Evolutionary conservation across 2,888 invertebrate species (phyloP).

Genomic region (Empis livida): DNA sequence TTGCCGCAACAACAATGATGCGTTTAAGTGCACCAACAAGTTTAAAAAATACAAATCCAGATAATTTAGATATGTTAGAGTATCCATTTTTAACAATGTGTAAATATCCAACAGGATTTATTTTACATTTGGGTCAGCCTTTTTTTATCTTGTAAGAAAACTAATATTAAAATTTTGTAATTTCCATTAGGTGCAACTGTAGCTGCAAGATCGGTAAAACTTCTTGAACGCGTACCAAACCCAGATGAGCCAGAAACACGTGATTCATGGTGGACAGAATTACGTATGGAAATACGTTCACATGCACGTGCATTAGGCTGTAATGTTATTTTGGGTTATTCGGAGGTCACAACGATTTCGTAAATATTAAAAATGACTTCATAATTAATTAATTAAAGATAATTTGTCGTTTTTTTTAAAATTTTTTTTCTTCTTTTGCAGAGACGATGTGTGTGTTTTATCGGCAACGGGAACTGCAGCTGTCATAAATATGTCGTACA

Average conservation of each 20-base stretch:
- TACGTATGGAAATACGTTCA: conserved; percentile 87
- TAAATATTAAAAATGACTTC: conserved; percentile 33
- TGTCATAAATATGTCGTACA: conserved; percentile 51
- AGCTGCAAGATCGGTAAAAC: conserved; percentile 69
- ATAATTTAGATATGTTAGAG: conserved; percentile 79
- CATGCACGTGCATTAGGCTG: conserved; percentile 87
- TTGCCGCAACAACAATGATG: conserved; percentile 40
- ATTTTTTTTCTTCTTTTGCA: no score
- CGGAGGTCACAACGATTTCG: conserved; percentile 88
- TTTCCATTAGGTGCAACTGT: conserved; percentile 70
- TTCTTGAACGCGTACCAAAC: conserved; percentile 67
- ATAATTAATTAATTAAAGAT: no score
- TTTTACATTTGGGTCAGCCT: conserved; percentile 65
- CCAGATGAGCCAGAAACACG: conserved; percentile 82
- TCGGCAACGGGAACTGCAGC: conserved; percentile 93
- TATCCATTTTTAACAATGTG: conserved; percentile 92
- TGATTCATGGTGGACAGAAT: conserved; percentile 95
- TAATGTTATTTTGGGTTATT: conserved; percentile 87
- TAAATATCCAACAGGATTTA: conserved; percentile 78
- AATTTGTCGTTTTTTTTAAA: no score
- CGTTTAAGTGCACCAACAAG: conserved; percentile 46
- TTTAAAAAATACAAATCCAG: conserved; percentile 55
- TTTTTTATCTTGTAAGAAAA: not conserved
- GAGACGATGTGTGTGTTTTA: conserved; percentile 89
- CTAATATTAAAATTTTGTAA: no score